These are phyloP conservation scores for Coptotermes formosanus DNA, from an alignment of 1,140 invertebrate species.

Conservation along the genomic window DNA sequence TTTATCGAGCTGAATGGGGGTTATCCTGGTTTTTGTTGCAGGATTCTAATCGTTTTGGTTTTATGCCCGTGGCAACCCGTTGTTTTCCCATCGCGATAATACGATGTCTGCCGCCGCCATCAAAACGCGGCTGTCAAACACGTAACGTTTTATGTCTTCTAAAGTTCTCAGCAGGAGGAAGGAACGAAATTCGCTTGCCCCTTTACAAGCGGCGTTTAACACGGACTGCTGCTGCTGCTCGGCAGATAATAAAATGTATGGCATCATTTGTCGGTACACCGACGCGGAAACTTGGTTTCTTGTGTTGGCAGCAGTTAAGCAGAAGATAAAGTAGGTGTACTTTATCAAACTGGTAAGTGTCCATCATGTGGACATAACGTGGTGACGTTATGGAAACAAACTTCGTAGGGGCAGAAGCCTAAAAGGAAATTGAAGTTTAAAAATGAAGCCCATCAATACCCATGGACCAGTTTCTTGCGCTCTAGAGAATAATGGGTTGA, in stretches of 20 bases:
- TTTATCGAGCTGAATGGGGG: background rate
- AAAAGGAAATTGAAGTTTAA: too few relatives aligned
- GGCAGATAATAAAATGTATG: background rate
- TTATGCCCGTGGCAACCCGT: constrained; percentile 2
- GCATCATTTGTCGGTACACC: background rate
- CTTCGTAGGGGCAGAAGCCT: too few relatives aligned
- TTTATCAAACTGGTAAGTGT: too few relatives aligned
- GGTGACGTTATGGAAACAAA: too few relatives aligned
- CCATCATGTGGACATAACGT: too few relatives aligned
- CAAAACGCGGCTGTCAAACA: background rate
- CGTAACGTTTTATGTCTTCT: background rate
- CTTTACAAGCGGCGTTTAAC: background rate
- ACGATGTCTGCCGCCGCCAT: background rate
- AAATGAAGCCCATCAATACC: too few relatives aligned
- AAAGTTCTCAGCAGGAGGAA: too few relatives aligned
- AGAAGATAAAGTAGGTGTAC: too few relatives aligned
- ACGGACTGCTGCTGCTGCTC: background rate
- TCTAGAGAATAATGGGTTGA: too few relatives aligned
- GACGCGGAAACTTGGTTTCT: too few relatives aligned
- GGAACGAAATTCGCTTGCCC: background rate
- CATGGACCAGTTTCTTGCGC: too few relatives aligned
- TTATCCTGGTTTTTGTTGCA: background rate
- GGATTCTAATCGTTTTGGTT: background rate
- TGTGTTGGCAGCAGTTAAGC: too few relatives aligned
- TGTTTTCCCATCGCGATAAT: constrained; percentile 2